Evolutionary conservation across 2,888 invertebrate genomes (phyloP), one percentile per base, ranked within the genome.

Genomic region (Marronus borbonicus): DNA sequence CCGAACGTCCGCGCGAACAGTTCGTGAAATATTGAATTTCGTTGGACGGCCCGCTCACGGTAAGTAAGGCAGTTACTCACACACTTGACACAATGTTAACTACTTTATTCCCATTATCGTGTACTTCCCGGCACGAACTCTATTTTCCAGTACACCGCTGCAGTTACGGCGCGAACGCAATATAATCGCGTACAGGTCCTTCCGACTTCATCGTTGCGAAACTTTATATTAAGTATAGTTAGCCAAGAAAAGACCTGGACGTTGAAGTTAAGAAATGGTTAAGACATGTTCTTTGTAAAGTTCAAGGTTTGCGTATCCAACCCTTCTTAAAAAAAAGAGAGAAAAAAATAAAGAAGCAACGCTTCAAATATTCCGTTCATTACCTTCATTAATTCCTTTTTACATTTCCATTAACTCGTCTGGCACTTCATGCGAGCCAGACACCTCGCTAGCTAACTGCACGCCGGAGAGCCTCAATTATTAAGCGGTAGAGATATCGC

Each of bases 61-160:
- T 50, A 28, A 55, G 69, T n/a, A 17, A 58, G 20, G 72, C 58
- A 58, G 72, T 58, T 70, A 52, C 39, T 72, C 72, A 31, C 55
- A 17, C 12, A 44, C 36, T 58, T 58, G 58, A 72, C 72, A 72
- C 58, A 39, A 58, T 58, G 72, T 39, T 72, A 72, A 72, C 72
- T 72, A 72, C 72, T 72, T 72, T 55, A 58, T 39, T 72, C 72
- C 72, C 72, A 72, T 72, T 72, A 72, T 58, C 70, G 39, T 70
- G 58, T 36, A 55, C 55, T 70, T 70, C 39, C 17, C 36, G 39
- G 55, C 58, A 58, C 58, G 58, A 72, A 72, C 39, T 36, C 31
- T 58, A 39, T 58, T 58, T 55, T n/a, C 72, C 20, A n/a, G 17
- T 36, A 58, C 58, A 50, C 36, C 12, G 4, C 58, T 17, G 36